These are phyloP conservation scores for Microdon myrmicae DNA, from an alignment of 2,888 invertebrate genomes.

Conservation along the genomic window DNA sequence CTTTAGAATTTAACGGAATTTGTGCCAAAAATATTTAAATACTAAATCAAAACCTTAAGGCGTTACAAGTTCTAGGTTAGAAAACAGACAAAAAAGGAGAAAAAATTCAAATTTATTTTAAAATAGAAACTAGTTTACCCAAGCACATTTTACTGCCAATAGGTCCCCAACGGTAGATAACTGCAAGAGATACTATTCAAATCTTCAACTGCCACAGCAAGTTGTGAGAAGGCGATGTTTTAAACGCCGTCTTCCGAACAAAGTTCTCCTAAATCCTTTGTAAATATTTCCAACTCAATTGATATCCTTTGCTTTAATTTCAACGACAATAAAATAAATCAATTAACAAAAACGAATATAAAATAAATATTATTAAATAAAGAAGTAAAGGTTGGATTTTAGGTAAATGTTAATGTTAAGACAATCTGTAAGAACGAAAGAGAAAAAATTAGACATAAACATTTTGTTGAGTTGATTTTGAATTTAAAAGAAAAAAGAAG, in stretches of 20 bases:
- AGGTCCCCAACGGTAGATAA: no score
- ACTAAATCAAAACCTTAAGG: constrained; percentile 22
- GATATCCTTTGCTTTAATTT: constrained; percentile 32
- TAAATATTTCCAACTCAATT: constrained; percentile 37
- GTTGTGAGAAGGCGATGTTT: not conserved
- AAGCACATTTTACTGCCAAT: no score
- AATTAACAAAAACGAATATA: not conserved
- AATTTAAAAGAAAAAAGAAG: constrained; percentile 22
- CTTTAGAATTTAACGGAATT: constrained; percentile 48
- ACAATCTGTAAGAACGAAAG: constrained; percentile 35
- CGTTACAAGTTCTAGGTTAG: constrained; percentile 41
- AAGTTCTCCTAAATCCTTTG: constrained; percentile 18
- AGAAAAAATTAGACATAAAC: no score
- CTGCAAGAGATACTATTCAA: not conserved
- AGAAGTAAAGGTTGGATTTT: constrained; percentile 16
- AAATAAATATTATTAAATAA: no score
- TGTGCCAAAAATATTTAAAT: constrained; percentile 52
- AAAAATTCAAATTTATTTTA: no score
- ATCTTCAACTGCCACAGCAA: not conserved
- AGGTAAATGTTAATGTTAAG: constrained; percentile 35
- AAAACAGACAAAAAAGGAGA: constrained; percentile 2
- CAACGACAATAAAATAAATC: constrained; percentile 35
- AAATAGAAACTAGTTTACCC: no score
- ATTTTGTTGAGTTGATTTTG: constrained; percentile 21
- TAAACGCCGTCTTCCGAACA: not conserved